A percentile compares a stretch with the other conserved stretches of the same genome.
Conservation (phyloP, 2,888 invertebrate genomes). For the Ophioninae sp. region DNA sequence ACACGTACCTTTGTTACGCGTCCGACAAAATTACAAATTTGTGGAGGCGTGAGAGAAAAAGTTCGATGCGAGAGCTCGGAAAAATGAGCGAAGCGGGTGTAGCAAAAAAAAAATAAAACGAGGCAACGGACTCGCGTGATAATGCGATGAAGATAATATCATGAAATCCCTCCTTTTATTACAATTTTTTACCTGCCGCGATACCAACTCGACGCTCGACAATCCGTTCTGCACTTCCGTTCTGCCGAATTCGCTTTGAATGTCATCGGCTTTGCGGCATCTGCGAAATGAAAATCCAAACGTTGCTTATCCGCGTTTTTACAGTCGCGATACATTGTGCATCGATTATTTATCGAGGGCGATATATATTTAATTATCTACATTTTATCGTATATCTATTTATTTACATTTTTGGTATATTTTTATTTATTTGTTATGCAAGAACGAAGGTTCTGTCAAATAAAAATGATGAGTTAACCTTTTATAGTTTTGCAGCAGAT, state of each 20-base stretch:
- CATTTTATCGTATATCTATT: no score
- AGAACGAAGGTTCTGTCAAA: conserved; percentile 6
- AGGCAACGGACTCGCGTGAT: conserved; percentile 8
- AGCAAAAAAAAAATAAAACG: conserved; percentile 2
- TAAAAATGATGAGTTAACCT: conserved; percentile 49
- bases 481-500: conserved; percentile 60
- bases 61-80: not conserved
- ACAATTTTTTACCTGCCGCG: conserved; percentile 5
- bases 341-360: not conserved
- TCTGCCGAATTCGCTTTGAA: conserved; percentile 31
- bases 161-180: not conserved
- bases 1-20: not conserved
- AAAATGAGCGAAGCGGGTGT: not conserved
- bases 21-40: conserved; percentile 25
- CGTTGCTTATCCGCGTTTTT: conserved; percentile 1
- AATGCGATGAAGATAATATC: not conserved
- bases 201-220: conserved; percentile 18
- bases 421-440: not conserved
- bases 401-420: no score
- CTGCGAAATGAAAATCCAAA: conserved; percentile 33
- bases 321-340: not conserved
- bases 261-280: conserved; percentile 43
- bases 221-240: conserved; percentile 13
- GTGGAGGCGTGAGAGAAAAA: conserved; percentile 14
- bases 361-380: not conserved